These are phyloP conservation scores for Silurus lanzhouensis DNA, from an alignment of 2,797 vertebrate genomes.

Conservation along the genomic window DNA sequence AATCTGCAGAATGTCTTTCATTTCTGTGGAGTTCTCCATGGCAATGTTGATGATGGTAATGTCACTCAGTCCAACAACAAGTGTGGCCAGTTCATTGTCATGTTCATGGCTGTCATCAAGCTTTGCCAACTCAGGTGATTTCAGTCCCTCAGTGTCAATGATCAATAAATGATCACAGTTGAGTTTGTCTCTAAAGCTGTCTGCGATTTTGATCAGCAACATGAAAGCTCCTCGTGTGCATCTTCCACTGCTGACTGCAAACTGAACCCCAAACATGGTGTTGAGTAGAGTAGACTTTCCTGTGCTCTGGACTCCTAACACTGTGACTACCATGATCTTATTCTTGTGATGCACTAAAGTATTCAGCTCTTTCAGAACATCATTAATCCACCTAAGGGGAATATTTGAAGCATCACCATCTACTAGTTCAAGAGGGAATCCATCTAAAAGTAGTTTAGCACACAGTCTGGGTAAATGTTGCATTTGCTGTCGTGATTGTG, in stretches of 20 bases:
- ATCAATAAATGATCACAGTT: slow-evolving; percentile 71
- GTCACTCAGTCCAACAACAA: slow-evolving; percentile 64
- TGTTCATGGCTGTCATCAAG: slow-evolving; percentile 64
- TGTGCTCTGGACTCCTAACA: slow-evolving; percentile 74
- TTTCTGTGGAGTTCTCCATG: slow-evolving; percentile 55
- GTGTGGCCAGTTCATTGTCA: too few relatives aligned
- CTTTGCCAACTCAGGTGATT: slow-evolving; percentile 68
- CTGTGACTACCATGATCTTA: slow-evolving; percentile 69
- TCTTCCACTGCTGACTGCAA: slow-evolving; percentile 76
- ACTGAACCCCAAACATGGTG: slow-evolving; percentile 80
- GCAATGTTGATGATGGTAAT: slow-evolving; percentile 72
- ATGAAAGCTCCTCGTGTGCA: slow-evolving; percentile 75
- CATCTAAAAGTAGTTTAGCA: slow-evolving; percentile 72
- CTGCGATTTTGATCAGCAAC: slow-evolving; percentile 68
- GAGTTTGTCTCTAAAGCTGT: slow-evolving; percentile 66
- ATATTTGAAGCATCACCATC: slow-evolving; percentile 81
- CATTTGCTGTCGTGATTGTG: slow-evolving; percentile 61
- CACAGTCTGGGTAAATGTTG: slow-evolving; percentile 71
- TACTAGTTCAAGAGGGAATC: slow-evolving; percentile 79
- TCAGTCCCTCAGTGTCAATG: slow-evolving; percentile 75
- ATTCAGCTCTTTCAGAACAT: slow-evolving; percentile 65
- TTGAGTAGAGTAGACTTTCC: slow-evolving; percentile 76
- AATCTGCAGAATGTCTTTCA: neutral
- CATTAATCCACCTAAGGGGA: slow-evolving; percentile 69
- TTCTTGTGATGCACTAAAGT: slow-evolving; percentile 53